phyloP scores from a whole-genome alignment of 2,888 invertebrate genomes.

The Cataglyphis albicans region DNA sequence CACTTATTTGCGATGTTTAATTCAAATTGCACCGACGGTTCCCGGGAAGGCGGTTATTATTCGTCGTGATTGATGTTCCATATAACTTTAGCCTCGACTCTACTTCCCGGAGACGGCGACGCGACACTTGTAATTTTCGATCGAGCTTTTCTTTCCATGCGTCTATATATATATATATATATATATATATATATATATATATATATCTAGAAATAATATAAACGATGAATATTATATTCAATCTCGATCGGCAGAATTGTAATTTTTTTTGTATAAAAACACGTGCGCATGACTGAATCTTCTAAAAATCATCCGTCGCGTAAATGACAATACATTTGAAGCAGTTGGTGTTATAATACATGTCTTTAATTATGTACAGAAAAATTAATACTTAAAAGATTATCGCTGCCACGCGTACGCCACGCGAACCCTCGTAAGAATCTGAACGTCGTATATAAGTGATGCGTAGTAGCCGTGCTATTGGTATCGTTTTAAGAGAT shows the following conservation, averaged over 20 bases:
- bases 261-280: not conserved
- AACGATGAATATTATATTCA: not conserved
- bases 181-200: constrained; percentile 18
- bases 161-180: constrained; percentile 7
- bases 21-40: constrained; percentile 36
- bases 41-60: constrained; percentile 40
- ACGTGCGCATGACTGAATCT: not conserved
- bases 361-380: not conserved
- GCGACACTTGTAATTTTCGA: constrained; percentile 42
- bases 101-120: constrained; percentile 38
- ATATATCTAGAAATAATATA: constrained; percentile 6
- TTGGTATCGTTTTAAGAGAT: constrained; percentile 31
- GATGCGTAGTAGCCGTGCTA: constrained; percentile 2
- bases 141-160: constrained; percentile 45
- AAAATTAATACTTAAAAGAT: constrained; percentile 3
- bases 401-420: constrained; percentile 4
- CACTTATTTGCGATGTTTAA: constrained; percentile 50
- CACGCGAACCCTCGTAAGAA: constrained; percentile 26
- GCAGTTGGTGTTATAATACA: not conserved
- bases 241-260: not conserved
- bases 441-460: not conserved
- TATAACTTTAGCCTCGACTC: constrained; percentile 49
- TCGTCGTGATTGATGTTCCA: constrained; percentile 45
- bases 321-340: not conserved
- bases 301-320: not conserved